phyloP scores from a whole-genome alignment of 2,113 vertebrate species.

The Lanius ludovicianus region DNA sequence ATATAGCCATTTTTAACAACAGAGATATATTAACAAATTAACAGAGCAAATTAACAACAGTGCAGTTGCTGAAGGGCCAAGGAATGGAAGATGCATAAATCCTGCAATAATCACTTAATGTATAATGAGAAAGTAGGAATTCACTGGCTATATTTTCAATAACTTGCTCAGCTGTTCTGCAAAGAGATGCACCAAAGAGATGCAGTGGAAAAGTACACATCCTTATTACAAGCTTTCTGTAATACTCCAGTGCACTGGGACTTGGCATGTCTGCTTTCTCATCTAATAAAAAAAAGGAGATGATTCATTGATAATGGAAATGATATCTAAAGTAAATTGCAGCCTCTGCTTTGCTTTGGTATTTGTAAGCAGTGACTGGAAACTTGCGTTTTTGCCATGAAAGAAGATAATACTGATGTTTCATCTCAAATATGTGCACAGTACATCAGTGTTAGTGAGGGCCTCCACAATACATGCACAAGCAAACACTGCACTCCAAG shows the following conservation, averaged over 20 bases:
- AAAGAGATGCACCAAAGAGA: neutral
- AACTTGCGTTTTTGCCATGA: neutral
- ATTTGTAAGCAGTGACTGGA: conserved; percentile 43
- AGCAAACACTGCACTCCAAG: neutral
- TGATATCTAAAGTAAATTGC: conserved; percentile 32
- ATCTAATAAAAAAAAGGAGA: neutral
- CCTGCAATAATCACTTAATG: neutral
- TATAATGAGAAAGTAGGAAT: neutral
- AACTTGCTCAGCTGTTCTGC: neutral
- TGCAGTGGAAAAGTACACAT: conserved; percentile 26
- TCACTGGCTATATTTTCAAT: neutral
- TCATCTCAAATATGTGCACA: neutral
- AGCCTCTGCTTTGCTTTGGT: neutral
- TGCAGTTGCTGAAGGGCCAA: neutral
- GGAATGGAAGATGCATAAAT: neutral
- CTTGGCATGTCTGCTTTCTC: conserved; percentile 24
- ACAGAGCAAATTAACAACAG: neutral
- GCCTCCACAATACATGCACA: neutral
- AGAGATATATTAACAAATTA: neutral
- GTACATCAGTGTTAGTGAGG: neutral
- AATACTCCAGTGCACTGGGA: neutral
- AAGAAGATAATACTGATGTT: neutral
- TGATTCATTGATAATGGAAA: conserved; percentile 57
- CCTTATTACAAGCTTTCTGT: conserved; percentile 1
- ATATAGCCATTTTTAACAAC: neutral